Evolutionary conservation across 92 coral and sea anemone genomes (phyloP).

Genomic region (Epizoanthus illoricatus): DNA sequence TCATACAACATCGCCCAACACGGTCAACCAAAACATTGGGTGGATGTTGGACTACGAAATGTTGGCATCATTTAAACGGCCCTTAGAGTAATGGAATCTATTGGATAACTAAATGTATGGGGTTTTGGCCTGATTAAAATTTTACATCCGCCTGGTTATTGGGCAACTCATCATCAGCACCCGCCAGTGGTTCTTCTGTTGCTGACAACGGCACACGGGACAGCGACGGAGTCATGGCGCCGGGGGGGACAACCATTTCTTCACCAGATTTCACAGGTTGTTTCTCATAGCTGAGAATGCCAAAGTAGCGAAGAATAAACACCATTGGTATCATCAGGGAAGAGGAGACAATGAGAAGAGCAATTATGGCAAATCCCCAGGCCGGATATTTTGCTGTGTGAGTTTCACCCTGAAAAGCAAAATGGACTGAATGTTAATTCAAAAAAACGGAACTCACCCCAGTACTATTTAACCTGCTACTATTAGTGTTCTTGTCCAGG

Average conservation of each 20-base stretch:
- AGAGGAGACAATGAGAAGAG: constrained; percentile 57
- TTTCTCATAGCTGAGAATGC: constrained; percentile 62
- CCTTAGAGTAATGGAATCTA: no score
- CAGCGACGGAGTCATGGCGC: constrained; percentile 79
- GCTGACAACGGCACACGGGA: constrained; percentile 82
- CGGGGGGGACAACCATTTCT: constrained; percentile 61
- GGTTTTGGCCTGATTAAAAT: background rate
- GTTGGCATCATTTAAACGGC: no score
- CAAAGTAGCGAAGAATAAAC: constrained; percentile 66
- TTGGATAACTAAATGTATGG: no score
- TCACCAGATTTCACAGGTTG: constrained; percentile 55
- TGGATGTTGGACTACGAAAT: no score
- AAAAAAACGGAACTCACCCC: no score
- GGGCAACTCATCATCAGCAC: constrained; percentile 19
- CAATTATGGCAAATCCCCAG: constrained; percentile 80
- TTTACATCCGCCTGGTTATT: background rate
- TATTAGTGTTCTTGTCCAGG: no score
- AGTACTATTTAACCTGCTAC: no score
- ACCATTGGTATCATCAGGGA: constrained; percentile 67
- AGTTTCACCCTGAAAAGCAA: constrained; percentile 61
- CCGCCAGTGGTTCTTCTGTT: constrained; percentile 76
- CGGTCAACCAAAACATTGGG: no score
- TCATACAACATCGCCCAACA: no score
- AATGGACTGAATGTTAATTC: background rate
- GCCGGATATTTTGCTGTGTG: constrained; percentile 51